Base-by-base conservation (phyloP, 2,888 invertebrate species). In the Caenorhabditis japonica region DNA sequence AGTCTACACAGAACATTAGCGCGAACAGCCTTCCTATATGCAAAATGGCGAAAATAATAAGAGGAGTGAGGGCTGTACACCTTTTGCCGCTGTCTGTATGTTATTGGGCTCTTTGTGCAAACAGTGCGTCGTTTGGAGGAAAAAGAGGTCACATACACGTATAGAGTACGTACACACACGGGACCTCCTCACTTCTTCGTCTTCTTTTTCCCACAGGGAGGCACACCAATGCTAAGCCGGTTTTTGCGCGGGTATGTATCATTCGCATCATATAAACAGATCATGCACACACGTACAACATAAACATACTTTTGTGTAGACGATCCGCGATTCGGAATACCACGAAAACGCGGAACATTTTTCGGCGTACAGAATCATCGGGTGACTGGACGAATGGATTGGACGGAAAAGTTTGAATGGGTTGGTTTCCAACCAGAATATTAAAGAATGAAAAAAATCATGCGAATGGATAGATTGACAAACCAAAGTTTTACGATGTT, bases 41-140 rank as follows among this genome's bases (percentile, higher is more conserved):
- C 39, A 17, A 10, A 39, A 15, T 15, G 39, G n/a, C 4, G 17
- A 13, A 13, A 39, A 39, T 4, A 39, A n/a, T n/a, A n/a, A n/a
- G n/a, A n/a, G n/a, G n/a, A n/a, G n/a, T n/a, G n/a, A n/a, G 38
- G 41, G 39, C 44, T 46, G 61, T 46, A 59, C 59, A 59, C 59
- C 59, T 59, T 27, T 53, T 25, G 12, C 49, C 19, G 30, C 27
- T 15, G 4, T 33, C 17, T 21, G 4, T 46, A 13, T 43, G 23
- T 51, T 39, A 23, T 51, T 43, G 61, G 30, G 55, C 62, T 64
- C 62, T 39, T 64, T 64, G 56, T 49, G 64, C 64, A 64, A 64
- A 64, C 38, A 64, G 38, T 47, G 64, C 36, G 23, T 41, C 25
- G 53, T n/a, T n/a, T n/a, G n/a, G n/a, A n/a, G n/a, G n/a, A 17